Conservation (phyloP, 2,797 vertebrate genomes). For the Anguilla obscura region DNA sequence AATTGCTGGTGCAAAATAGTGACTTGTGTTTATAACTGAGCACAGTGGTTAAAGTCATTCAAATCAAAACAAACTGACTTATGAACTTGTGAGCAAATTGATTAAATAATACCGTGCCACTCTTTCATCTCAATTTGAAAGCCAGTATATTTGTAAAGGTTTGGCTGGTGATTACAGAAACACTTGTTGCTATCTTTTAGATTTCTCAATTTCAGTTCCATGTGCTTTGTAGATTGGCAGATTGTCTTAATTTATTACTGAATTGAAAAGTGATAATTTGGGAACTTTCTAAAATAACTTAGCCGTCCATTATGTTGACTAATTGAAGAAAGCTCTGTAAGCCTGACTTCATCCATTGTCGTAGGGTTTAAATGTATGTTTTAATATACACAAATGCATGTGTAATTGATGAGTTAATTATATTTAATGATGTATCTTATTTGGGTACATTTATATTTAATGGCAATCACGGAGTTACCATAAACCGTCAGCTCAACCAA, state of each 20-base stretch:
- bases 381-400: neutral
- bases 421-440: neutral
- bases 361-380: neutral
- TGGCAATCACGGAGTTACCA: neutral
- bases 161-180: neutral
- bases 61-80: no score
- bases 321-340: neutral
- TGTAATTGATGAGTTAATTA: neutral
- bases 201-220: no score
- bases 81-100: neutral
- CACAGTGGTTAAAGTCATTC: neutral
- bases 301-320: neutral
- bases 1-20: neutral
- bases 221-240: neutral
- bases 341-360: neutral
- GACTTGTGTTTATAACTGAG: neutral
- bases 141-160: neutral
- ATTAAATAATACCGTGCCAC: neutral
- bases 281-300: no score
- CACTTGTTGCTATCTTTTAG: no score
- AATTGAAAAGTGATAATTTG: neutral
- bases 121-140: neutral
- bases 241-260: neutral
- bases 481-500: neutral
- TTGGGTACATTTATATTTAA: constrained; percentile 3